Base-by-base conservation (phyloP, 2,797 vertebrate species). In the Numenius phaeopus region DNA sequence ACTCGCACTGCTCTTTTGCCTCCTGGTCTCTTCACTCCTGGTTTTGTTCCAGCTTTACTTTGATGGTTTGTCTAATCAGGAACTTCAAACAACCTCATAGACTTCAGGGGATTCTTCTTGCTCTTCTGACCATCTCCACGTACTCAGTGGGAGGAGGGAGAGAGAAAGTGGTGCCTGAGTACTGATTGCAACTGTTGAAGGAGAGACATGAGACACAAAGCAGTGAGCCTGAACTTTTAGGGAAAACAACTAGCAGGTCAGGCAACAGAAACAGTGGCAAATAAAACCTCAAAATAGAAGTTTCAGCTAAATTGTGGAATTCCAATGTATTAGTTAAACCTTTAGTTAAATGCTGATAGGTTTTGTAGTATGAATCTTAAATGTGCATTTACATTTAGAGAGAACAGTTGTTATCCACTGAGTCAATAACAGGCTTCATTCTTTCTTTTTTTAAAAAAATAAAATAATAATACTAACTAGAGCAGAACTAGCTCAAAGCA, bases 401-500 rank as follows among this genome's bases (percentile, higher is more conserved):
- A 64, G 32, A 77, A 37, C 10, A 49, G 7, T 57, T 52, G 5
- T 34, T 40, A 24, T 34, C 39, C 7, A 7, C 32, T 76, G 23
- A 6, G 9, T 71, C 58, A 80, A 2, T 49, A 87, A 57, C 5
- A 50, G 49, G 5, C 29, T 71, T 83, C 8, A 22, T 57, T 52
- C 14, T 5, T 11, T 46, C 57, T 52, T 78, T 50, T 59, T 50
- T 83, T 24, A 49, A 49, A 49, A 39, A 82, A 23, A 23, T 9
- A 34, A n/a, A 34, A 54, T 1, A 76, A 17, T n/a, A 80, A 15
- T 46, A 34, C 61, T 65, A 42, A 64, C 5, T 64, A 27, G 44
- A 91, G 71, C 57, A 66, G 86, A 83, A 76, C 18, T 80, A 83
- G 71, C 91, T 94, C 59, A 85, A 94, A 71, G n/a, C 23, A 70